phyloP scores from a whole-genome alignment of 2,113 vertebrate species.

The Peucedramus taeniatus region DNA sequence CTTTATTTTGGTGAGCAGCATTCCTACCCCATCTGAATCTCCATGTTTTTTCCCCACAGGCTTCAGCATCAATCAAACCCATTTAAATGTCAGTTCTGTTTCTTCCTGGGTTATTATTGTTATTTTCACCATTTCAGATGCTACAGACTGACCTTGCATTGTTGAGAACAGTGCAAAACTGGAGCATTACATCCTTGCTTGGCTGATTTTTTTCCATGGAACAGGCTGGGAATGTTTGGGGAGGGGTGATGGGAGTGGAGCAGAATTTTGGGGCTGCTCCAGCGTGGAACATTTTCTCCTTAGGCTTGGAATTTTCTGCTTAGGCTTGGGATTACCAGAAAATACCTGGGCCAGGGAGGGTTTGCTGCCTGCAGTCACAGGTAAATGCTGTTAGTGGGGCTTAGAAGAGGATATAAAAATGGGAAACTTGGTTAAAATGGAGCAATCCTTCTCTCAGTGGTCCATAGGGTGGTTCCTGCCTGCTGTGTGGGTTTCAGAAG shows the following conservation, averaged over 20 bases:
- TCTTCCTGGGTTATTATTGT: not conserved
- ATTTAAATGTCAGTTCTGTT: not conserved
- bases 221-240: not conserved
- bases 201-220: not conserved
- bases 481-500: not conserved
- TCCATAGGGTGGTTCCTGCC: not conserved
- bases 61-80: not conserved
- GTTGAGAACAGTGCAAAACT: not conserved
- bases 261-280: not conserved
- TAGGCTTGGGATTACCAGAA: not conserved
- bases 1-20: not conserved
- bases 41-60: not conserved
- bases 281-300: not conserved
- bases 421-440: not conserved
- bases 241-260: not conserved
- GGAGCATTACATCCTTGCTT: not conserved
- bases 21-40: not conserved
- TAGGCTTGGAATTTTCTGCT: not conserved
- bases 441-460: not conserved
- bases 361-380: not conserved
- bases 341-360: fast-evolving
- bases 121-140: not conserved
- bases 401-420: not conserved
- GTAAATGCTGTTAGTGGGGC: not conserved
- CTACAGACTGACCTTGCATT: not conserved